Evolutionary conservation across 2,888 invertebrate genomes (phyloP).

Genomic region (Synergus umbraculus): DNA sequence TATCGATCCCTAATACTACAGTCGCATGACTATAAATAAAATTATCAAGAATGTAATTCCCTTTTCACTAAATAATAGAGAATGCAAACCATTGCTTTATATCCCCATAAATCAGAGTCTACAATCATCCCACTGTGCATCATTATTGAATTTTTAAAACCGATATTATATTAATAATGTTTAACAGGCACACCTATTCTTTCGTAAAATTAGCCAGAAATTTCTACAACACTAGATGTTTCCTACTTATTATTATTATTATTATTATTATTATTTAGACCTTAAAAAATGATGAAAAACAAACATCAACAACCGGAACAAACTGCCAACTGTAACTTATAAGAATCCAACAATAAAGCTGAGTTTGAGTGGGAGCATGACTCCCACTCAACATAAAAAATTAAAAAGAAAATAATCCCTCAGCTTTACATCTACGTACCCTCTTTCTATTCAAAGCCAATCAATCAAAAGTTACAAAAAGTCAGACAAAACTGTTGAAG

Average conservation of each 20-base stretch:
- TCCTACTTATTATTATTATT: too few relatives aligned
- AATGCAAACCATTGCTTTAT: background rate
- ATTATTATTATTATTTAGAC: too few relatives aligned
- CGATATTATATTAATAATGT: background rate
- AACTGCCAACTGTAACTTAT: background rate
- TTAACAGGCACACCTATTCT: background rate
- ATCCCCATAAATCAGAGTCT: background rate
- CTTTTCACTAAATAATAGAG: conserved; percentile 10
- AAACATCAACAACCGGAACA: too few relatives aligned
- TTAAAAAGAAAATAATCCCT: background rate
- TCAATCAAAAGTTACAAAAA: background rate
- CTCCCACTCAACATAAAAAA: background rate
- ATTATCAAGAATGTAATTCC: conserved; percentile 22
- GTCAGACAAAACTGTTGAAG: background rate
- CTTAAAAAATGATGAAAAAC: too few relatives aligned
- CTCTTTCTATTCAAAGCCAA: background rate
- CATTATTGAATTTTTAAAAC: background rate
- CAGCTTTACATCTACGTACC: too few relatives aligned
- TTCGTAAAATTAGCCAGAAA: too few relatives aligned
- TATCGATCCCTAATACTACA: conserved; percentile 20
- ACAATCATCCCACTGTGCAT: background rate
- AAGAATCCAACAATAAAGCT: background rate
- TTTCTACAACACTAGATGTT: too few relatives aligned
- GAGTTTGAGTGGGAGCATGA: background rate
- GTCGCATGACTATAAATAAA: conserved; percentile 25